A percentile compares a stretch with the other conserved stretches of the same genome.
Conservation (phyloP, 2,797 vertebrate genomes). For the Phoxinus dragarum region DNA sequence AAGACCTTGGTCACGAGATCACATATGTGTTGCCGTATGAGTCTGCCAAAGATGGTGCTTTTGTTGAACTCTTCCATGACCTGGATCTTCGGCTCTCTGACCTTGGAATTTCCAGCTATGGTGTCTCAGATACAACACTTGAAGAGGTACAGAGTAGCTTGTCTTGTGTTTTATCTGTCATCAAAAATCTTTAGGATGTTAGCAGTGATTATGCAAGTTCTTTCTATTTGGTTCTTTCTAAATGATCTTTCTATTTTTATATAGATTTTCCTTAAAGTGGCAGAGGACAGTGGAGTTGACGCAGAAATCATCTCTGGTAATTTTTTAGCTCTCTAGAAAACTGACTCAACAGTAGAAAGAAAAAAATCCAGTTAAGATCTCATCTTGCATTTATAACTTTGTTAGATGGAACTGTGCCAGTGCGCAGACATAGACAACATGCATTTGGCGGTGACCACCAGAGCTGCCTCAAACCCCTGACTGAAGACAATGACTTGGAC, state of each 20-base stretch:
- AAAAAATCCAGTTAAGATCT: background rate
- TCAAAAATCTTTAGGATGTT: background rate
- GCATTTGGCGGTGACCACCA: constrained; percentile 92
- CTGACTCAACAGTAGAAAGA: background rate
- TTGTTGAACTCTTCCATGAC: constrained; percentile 97
- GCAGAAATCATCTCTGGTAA: constrained; percentile 91
- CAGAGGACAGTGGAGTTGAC: constrained; percentile 95
- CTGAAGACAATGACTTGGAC: constrained; percentile 90
- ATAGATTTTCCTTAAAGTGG: constrained; percentile 98
- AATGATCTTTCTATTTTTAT: constrained; percentile 1
- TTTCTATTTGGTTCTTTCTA: background rate
- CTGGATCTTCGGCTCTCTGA: constrained; percentile 94
- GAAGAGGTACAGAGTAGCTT: constrained; percentile 85
- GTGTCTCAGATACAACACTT: constrained; percentile 95
- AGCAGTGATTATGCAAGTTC: background rate
- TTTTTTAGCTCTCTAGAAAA: background rate
- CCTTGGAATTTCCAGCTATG: constrained; percentile 96
- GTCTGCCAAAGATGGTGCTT: constrained; percentile 94
- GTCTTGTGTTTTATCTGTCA: background rate
- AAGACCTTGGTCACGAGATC: constrained; percentile 95
- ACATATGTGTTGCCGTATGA: constrained; percentile 93
- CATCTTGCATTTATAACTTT: background rate
- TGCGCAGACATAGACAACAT: constrained; percentile 88
- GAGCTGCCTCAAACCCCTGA: constrained; percentile 96
- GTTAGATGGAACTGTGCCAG: constrained; percentile 91